Evolutionary conservation across 2,113 vertebrate genomes (phyloP).

Genomic region (Apeltes quadracus): DNA sequence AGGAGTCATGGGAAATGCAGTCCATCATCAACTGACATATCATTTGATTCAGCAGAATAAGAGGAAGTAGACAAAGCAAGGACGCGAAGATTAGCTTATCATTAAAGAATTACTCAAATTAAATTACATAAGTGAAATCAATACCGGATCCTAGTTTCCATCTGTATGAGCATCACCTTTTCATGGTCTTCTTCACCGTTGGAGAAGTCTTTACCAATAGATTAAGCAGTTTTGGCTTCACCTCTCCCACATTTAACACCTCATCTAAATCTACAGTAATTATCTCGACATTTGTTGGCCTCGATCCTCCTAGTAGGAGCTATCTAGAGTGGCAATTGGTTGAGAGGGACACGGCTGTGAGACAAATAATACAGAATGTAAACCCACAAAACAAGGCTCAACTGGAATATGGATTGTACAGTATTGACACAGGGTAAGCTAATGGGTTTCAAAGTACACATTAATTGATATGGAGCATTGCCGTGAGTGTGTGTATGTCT

Average conservation of each 20-base stretch:
- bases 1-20: background rate
- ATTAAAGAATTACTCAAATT: constrained; percentile 2
- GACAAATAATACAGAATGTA: constrained; percentile 15
- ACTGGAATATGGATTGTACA: constrained; percentile 26
- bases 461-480: constrained; percentile 59
- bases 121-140: constrained; percentile 1
- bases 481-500: constrained; percentile 18
- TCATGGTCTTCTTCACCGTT: background rate
- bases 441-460: constrained; percentile 50
- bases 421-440: constrained; percentile 27
- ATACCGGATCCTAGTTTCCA: constrained; percentile 1
- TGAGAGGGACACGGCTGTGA: constrained; percentile 1
- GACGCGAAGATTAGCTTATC: constrained; percentile 1
- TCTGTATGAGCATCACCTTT: background rate
- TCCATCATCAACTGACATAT: background rate
- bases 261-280: constrained; percentile 4
- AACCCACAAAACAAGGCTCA: constrained; percentile 11
- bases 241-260: constrained; percentile 6
- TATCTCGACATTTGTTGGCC: constrained; percentile 16
- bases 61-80: background rate
- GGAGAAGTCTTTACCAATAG: background rate
- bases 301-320: background rate
- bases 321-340: background rate
- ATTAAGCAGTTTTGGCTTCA: constrained; percentile 4
- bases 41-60: background rate